Conservation (phyloP, 2,797 vertebrate species). For the Sebastes melanostomus region DNA sequence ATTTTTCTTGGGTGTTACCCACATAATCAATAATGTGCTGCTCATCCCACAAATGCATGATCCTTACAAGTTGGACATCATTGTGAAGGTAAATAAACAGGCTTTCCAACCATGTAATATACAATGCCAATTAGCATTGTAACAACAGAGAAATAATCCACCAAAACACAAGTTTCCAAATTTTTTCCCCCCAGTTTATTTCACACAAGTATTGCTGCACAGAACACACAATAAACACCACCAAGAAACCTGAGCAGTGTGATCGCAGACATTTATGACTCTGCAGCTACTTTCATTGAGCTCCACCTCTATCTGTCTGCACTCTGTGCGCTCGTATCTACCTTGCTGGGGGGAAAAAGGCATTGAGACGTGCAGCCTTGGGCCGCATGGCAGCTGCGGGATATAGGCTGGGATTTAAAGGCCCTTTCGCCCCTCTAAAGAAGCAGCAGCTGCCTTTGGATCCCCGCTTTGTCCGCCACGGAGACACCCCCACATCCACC, state of each 20-base stretch:
- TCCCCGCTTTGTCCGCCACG: slow-evolving; percentile 86
- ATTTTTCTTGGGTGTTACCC: too few species aligned
- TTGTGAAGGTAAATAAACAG: too few species aligned
- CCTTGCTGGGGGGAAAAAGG: slow-evolving; percentile 45
- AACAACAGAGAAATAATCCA: too few species aligned
- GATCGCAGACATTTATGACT: neutral
- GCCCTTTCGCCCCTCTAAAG: slow-evolving; percentile 86
- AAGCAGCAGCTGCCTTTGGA: slow-evolving; percentile 93
- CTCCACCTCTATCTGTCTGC: slow-evolving; percentile 11
- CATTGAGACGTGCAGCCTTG: slow-evolving; percentile 63
- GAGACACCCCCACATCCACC: slow-evolving; percentile 82
- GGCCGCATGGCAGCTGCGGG: slow-evolving; percentile 86
- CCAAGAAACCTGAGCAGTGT: neutral
- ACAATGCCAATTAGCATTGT: too few species aligned
- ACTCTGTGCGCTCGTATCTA: slow-evolving; percentile 13
- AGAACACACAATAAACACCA: neutral
- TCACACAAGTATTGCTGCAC: neutral
- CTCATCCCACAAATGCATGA: too few species aligned
- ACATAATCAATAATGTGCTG: too few species aligned
- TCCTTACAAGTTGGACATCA: too few species aligned
- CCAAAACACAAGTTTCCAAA: too few species aligned
- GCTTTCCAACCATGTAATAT: too few species aligned
- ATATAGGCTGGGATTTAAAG: slow-evolving; percentile 89
- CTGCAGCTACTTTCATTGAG: neutral
- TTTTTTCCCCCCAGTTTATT: neutral